Evolutionary conservation across 1,140 invertebrate species (phyloP).

Genomic region (Archivesica marissinica): DNA sequence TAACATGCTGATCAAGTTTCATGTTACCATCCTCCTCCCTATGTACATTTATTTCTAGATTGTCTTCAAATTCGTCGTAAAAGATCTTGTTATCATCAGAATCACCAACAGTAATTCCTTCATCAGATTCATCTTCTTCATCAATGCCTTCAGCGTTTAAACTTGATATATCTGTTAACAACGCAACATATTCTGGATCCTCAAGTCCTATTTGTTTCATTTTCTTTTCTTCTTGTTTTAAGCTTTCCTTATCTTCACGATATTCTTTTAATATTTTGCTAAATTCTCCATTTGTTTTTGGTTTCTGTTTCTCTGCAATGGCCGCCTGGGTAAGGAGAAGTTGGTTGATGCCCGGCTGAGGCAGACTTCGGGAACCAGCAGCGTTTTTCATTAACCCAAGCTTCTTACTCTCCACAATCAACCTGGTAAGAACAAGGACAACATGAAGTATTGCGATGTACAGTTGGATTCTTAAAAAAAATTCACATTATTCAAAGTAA

Average conservation of each 20-base stretch:
- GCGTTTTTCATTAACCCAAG: slow-evolving; percentile 41
- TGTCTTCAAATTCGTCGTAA: slow-evolving; percentile 4
- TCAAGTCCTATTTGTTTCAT: slow-evolving; percentile 3
- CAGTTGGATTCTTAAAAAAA: too few relatives aligned
- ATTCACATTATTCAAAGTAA: too few relatives aligned
- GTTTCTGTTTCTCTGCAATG: slow-evolving; percentile 22
- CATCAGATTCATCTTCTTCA: neutral
- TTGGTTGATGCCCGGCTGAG: neutral
- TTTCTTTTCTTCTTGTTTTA: neutral
- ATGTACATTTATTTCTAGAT: neutral
- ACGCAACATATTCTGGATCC: neutral
- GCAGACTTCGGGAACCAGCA: neutral
- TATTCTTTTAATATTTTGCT: slow-evolving; percentile 36
- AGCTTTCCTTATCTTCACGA: neutral
- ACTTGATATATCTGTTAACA: slow-evolving; percentile 6
- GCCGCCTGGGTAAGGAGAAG: neutral
- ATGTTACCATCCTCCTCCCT: too few relatives aligned
- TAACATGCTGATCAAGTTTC: too few relatives aligned
- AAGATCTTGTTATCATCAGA: neutral
- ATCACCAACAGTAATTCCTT: neutral
- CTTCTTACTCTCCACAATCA: slow-evolving; percentile 20
- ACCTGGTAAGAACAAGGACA: slow-evolving; percentile 4
- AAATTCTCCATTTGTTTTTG: slow-evolving; percentile 16
- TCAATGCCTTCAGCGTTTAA: neutral
- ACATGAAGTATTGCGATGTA: neutral